Conservation (phyloP, 2,113 vertebrate species). For the Apteryx owenii region DNA sequence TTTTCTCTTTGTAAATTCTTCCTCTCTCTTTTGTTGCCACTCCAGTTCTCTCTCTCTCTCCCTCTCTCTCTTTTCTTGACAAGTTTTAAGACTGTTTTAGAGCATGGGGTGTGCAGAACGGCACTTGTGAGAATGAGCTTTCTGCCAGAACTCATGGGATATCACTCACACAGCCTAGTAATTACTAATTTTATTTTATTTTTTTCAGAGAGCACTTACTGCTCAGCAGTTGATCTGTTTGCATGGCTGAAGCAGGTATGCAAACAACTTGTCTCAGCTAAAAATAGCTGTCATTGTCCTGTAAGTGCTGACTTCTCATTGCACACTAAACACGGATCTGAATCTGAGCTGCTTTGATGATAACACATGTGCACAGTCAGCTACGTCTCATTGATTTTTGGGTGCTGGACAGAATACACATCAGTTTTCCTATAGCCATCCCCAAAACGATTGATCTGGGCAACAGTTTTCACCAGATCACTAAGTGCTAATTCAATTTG, state of each 20-base stretch:
- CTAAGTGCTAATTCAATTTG: slow-evolving; percentile 67
- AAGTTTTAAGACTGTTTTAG: background rate
- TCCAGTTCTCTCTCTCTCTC: background rate
- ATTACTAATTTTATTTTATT: background rate
- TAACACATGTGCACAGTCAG: background rate
- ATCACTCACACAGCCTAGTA: background rate
- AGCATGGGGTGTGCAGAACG: background rate
- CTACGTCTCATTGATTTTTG: slow-evolving; percentile 42
- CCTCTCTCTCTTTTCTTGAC: background rate
- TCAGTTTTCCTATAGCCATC: slow-evolving; percentile 35
- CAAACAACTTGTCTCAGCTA: background rate
- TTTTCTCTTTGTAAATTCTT: background rate
- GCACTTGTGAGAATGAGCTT: background rate
- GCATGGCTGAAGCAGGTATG: background rate
- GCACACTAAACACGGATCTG: background rate
- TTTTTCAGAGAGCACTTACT: background rate
- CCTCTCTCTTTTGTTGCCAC: fast-evolving
- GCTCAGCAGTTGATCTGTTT: background rate
- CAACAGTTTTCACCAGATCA: slow-evolving; percentile 59
- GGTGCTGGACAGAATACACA: background rate
- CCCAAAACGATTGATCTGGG: slow-evolving; percentile 46
- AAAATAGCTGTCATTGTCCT: slow-evolving; percentile 3
- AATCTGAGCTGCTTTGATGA: background rate
- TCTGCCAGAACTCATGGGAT: background rate
- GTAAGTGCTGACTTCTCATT: background rate